A percentile compares a stretch with the other conserved stretches of the same genome.
Evolutionary conservation across 2,113 vertebrate species (phyloP).

Genomic region (Podiceps cristatus): DNA sequence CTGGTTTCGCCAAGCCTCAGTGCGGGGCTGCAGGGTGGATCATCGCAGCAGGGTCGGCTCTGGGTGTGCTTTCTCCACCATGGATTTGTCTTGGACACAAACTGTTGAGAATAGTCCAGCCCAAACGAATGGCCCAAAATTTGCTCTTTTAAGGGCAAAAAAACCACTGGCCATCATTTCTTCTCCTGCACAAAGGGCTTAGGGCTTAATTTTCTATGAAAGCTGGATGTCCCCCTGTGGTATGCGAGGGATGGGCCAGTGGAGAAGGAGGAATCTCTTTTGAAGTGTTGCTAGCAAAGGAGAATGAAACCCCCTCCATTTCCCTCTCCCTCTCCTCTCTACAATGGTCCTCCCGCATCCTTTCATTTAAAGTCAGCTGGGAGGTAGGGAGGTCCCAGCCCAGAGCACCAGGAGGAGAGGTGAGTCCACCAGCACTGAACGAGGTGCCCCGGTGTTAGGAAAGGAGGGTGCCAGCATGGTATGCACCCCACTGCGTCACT

Average conservation of each 20-base stretch:
- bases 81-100: neutral
- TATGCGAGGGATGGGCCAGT: neutral
- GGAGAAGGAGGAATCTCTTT: neutral
- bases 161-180: neutral
- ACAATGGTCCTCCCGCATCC: neutral
- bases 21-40: neutral
- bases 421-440: rapidly evolving
- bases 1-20: neutral
- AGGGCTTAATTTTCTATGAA: neutral
- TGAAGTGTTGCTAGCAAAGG: neutral
- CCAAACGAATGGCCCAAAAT: neutral
- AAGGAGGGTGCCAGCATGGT: neutral
- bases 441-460: neutral
- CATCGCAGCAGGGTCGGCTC: neutral
- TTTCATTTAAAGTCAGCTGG: neutral
- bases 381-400: neutral
- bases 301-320: neutral
- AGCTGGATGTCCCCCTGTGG: neutral
- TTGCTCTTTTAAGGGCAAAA: neutral
- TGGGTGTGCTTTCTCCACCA: neutral
- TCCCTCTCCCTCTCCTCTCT: neutral
- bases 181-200: neutral
- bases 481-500: neutral
- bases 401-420: neutral
- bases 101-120: neutral